phyloP scores from a whole-genome alignment of 2,113 vertebrate species.

The Brienomyrus brachyistius region DNA sequence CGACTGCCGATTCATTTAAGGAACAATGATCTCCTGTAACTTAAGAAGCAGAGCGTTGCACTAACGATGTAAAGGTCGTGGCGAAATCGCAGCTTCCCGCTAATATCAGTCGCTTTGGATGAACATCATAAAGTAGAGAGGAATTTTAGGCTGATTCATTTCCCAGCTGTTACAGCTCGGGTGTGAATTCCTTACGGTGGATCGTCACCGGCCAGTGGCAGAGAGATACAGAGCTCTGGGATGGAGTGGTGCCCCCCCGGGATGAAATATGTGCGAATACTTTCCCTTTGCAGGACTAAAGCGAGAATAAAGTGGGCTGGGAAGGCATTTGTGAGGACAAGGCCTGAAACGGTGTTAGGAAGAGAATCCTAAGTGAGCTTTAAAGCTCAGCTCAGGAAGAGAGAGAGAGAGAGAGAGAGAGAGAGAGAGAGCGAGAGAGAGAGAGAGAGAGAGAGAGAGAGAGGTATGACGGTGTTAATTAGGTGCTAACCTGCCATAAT shows the following conservation, averaged over 20 bases:
- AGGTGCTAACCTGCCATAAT: conserved; percentile 42
- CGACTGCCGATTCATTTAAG: background rate
- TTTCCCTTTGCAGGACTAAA: background rate
- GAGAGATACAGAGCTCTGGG: background rate
- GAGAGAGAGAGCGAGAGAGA: background rate
- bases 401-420: background rate
- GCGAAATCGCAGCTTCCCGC: background rate
- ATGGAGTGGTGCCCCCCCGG: background rate
- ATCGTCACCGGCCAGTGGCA: background rate
- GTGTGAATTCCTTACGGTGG: background rate
- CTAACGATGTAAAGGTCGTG: background rate
- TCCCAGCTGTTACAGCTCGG: background rate
- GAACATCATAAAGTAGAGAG: background rate
- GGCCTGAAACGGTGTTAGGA: background rate
- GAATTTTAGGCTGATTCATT: background rate
- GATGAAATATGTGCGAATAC: background rate
- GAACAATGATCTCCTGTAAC: background rate
- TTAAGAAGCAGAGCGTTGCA: background rate
- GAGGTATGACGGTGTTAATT: conserved; percentile 35
- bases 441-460: too few species aligned
- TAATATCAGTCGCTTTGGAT: background rate
- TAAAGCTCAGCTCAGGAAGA: background rate
- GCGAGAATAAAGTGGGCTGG: background rate
- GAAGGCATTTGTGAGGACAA: background rate
- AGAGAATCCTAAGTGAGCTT: background rate